These are phyloP conservation scores for Plumapathes pennacea DNA, from an alignment of 92 coral and sea anemone species.

Conservation along the genomic window DNA sequence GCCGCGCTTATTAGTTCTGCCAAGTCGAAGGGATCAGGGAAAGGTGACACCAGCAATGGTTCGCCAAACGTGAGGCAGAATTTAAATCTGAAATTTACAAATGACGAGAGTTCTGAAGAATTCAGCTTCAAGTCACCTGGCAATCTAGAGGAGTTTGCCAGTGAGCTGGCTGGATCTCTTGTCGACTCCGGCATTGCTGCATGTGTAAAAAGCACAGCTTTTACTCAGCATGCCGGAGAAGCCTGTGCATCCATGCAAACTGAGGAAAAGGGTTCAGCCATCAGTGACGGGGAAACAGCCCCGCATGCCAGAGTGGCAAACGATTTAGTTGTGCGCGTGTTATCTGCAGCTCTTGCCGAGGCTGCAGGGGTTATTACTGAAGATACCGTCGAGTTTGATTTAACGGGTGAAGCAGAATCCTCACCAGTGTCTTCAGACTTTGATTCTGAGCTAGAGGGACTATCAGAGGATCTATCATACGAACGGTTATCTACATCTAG, in stretches of 20 bases:
- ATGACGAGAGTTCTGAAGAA: too few relatives aligned
- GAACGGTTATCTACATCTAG: too few relatives aligned
- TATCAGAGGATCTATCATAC: too few relatives aligned
- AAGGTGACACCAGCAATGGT: too few relatives aligned
- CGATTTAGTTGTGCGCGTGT: too few relatives aligned
- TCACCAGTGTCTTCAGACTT: not conserved
- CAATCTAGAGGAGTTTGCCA: constrained; percentile 58
- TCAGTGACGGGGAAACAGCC: constrained; percentile 5
- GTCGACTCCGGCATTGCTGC: constrained; percentile 16
- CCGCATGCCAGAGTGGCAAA: too few relatives aligned
- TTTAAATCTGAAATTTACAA: too few relatives aligned
- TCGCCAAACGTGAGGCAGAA: too few relatives aligned
- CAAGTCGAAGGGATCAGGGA: constrained; percentile 14
- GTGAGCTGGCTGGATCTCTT: constrained; percentile 31
- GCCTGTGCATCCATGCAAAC: not conserved
- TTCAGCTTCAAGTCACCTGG: too few relatives aligned
- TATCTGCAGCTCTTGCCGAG: constrained; percentile 11
- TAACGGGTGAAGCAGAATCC: not conserved
- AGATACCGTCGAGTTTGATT: not conserved
- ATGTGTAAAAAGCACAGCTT: not conserved
- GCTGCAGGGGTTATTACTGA: constrained; percentile 1
- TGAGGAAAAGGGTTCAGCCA: not conserved
- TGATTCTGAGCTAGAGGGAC: too few relatives aligned
- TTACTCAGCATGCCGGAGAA: constrained; percentile 2
- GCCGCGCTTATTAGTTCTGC: constrained; percentile 26